Evolutionary conservation across 2,888 invertebrate genomes (phyloP).

Genomic region (Nezara viridula): DNA sequence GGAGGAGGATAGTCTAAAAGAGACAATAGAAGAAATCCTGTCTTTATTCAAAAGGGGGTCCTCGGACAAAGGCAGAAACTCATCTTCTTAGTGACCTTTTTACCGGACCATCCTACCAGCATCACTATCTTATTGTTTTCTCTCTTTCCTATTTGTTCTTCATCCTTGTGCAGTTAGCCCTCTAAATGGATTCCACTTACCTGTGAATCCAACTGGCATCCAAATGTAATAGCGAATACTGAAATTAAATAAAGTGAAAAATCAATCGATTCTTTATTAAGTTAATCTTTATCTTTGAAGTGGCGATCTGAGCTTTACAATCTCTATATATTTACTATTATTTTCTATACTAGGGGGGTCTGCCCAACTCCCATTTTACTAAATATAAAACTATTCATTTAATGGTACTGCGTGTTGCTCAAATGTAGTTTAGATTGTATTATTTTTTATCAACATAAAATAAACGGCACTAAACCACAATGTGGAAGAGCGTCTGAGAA

Average conservation of each 20-base stretch:
- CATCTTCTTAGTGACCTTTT: constrained; percentile 57
- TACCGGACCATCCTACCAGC: constrained; percentile 13
- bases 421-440: too few species aligned
- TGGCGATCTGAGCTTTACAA: not conserved
- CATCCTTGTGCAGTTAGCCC: not conserved
- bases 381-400: too few species aligned
- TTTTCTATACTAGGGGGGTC: too few species aligned
- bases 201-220: not conserved
- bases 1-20: constrained; percentile 1
- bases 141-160: not conserved
- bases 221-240: too few species aligned
- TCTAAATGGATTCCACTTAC: not conserved
- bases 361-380: too few species aligned
- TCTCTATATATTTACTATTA: too few species aligned
- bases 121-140: constrained; percentile 7
- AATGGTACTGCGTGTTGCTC: too few species aligned
- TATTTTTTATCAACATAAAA: too few species aligned
- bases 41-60: constrained; percentile 53
- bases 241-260: not conserved
- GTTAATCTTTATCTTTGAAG: not conserved
- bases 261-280: not conserved
- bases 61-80: constrained; percentile 54
- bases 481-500: too few species aligned
- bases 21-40: constrained; percentile 50
- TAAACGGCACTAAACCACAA: too few species aligned